Evolutionary conservation across 2,888 invertebrate species (phyloP).

Genomic region (Sipha maydis): DNA sequence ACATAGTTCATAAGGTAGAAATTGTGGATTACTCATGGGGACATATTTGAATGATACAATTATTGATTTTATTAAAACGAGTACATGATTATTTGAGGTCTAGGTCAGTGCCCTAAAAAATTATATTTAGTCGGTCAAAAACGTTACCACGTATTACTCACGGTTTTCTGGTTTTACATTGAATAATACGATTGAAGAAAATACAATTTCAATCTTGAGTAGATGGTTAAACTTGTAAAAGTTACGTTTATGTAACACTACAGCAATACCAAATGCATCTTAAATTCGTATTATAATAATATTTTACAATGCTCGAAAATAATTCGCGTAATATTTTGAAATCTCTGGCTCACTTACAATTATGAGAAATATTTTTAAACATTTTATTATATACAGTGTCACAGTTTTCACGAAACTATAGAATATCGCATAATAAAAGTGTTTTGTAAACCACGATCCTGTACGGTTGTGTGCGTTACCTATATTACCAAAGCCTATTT

Average conservation of each 20-base stretch:
- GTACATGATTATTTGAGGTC: background rate
- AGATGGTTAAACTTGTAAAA: no score
- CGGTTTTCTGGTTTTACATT: background rate
- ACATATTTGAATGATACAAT: background rate
- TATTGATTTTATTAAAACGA: background rate
- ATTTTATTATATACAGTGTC: background rate
- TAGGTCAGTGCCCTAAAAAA: background rate
- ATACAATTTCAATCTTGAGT: no score
- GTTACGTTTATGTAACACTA: no score
- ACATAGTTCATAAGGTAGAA: background rate
- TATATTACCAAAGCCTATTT: slow-evolving; percentile 1
- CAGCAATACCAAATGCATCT: no score
- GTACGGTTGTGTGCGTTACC: background rate
- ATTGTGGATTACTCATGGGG: background rate
- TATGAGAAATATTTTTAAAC: no score
- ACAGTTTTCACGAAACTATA: slow-evolving; percentile 25
- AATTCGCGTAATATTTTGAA: no score
- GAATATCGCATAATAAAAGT: background rate
- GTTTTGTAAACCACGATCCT: slow-evolving; percentile 34
- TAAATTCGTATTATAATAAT: no score
- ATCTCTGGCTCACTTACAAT: no score
- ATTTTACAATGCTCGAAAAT: no score
- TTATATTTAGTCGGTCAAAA: background rate
- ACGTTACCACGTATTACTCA: background rate
- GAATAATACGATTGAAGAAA: no score